Percentiles rank a stretch among this genome's conserved stretches.
These are phyloP conservation scores for Diglossa cyanea DNA, from an alignment of 2,797 vertebrate genomes.

Conservation along the genomic window DNA sequence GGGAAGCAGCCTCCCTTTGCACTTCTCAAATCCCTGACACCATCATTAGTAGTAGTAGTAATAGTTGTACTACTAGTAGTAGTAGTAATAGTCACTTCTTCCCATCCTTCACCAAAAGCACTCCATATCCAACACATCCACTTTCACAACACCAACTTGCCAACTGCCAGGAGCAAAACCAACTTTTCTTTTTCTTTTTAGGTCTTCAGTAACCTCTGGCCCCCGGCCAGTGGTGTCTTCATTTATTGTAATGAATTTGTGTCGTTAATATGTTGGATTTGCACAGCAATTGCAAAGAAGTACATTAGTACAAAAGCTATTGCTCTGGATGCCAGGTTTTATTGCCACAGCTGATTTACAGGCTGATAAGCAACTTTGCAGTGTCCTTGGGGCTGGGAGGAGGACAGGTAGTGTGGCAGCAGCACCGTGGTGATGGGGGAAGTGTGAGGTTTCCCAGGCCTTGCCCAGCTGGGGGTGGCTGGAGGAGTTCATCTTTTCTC, in stretches of 20 bases:
- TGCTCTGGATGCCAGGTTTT: conserved; percentile 62
- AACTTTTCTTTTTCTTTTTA: neutral
- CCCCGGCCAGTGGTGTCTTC: conserved; percentile 26
- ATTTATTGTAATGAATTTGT: conserved; percentile 72
- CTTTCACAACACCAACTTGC: neutral
- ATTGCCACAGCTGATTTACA: conserved; percentile 71
- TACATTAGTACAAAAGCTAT: conserved; percentile 67
- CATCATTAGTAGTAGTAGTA: too few relatives aligned
- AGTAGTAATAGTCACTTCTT: neutral
- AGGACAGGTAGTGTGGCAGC: neutral
- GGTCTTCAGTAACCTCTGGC: neutral
- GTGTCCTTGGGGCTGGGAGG: conserved; percentile 65
- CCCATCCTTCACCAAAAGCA: neutral
- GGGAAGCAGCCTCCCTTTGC: neutral
- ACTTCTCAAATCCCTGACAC: neutral
- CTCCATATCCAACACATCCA: neutral
- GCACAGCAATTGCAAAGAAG: conserved; percentile 66
- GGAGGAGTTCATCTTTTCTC: neutral
- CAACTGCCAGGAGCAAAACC: neutral
- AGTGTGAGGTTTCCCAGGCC: neutral
- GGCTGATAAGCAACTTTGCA: conserved; percentile 58
- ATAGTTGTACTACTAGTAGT: too few relatives aligned
- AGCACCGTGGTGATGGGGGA: neutral
- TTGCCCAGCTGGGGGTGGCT: neutral
- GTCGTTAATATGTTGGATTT: conserved; percentile 71